phyloP scores from a whole-genome alignment of 2,113 vertebrate species.

The Poicephalus gulielmi region DNA sequence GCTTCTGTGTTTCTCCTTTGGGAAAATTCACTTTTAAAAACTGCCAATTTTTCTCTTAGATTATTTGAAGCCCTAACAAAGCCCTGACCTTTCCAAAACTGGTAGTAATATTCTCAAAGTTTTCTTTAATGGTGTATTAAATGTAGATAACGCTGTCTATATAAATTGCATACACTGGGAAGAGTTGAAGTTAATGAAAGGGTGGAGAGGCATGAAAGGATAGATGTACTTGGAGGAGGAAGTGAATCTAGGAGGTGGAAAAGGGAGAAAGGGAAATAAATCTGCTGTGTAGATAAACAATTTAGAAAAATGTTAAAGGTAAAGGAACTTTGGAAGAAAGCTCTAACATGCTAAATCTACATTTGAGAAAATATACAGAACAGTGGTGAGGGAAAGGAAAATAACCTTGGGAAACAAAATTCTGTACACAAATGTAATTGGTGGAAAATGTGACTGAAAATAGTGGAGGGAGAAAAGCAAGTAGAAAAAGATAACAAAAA shows the following conservation, averaged over 20 bases:
- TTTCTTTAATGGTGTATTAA: neutral
- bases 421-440: neutral
- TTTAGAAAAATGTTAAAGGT: neutral
- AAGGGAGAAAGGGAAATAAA: neutral
- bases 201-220: neutral
- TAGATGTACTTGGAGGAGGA: neutral
- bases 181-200: neutral
- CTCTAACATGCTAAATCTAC: neutral
- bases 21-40: neutral
- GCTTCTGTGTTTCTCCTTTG: neutral
- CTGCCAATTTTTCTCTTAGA: neutral
- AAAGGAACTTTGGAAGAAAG: neutral
- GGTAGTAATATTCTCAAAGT: neutral
- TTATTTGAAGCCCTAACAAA: neutral
- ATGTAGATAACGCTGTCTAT: neutral
- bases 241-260: neutral
- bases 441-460: neutral
- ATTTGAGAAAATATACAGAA: neutral
- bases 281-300: neutral
- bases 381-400: neutral
- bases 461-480: neutral
- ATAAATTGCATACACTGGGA: neutral
- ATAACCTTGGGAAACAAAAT: neutral
- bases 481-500: neutral
- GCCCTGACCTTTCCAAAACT: neutral